Evolutionary conservation across 2,797 vertebrate genomes (phyloP).

Genomic region (Lagocephalus sceleratus): DNA sequence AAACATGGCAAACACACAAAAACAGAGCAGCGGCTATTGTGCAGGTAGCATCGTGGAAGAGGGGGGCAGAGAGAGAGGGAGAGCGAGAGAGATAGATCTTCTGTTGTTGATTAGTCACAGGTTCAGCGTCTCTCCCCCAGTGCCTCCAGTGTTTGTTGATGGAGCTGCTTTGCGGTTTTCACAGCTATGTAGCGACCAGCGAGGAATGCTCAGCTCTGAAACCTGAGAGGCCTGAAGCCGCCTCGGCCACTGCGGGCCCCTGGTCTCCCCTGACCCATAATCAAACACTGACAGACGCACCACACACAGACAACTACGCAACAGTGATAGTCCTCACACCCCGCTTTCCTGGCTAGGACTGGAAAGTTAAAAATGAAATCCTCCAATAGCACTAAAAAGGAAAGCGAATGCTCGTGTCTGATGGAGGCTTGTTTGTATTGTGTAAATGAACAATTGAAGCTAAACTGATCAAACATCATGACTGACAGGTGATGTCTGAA

Average conservation of each 20-base stretch:
- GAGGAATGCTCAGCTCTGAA: constrained; percentile 77
- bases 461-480: no score
- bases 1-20: constrained; percentile 34
- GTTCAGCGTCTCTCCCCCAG: constrained; percentile 52
- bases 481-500: no score
- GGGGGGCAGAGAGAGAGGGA: neutral
- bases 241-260: constrained; percentile 55
- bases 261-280: constrained; percentile 68
- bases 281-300: constrained; percentile 44
- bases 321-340: neutral
- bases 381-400: no score
- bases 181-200: constrained; percentile 72
- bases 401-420: no score
- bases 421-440: no score
- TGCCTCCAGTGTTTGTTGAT: constrained; percentile 74
- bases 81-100: constrained; percentile 27
- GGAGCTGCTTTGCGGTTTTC: constrained; percentile 75
- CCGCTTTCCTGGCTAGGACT: neutral
- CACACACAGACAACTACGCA: constrained; percentile 1
- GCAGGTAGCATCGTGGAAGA: constrained; percentile 31
- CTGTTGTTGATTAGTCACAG: constrained; percentile 66
- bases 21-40: constrained; percentile 36
- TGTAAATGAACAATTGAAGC: no score
- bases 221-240: constrained; percentile 69
- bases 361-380: neutral